These are phyloP conservation scores for Megathymus violae DNA, from an alignment of 1,140 invertebrate species.

Conservation along the genomic window DNA sequence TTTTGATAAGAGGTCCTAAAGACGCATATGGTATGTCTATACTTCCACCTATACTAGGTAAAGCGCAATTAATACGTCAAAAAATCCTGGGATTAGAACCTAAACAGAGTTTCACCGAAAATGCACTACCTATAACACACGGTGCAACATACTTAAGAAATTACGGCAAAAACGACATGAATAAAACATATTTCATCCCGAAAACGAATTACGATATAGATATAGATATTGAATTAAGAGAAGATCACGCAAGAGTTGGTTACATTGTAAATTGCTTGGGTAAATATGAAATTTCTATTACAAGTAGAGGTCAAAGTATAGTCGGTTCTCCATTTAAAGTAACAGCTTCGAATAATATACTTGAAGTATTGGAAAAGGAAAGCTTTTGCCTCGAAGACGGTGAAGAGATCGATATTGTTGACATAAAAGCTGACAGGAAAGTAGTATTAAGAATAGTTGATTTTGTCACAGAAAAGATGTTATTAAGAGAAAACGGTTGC, in stretches of 20 bases:
- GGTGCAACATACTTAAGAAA: constrained; percentile 70
- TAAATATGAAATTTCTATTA: constrained; percentile 79
- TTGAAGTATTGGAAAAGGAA: constrained; percentile 65
- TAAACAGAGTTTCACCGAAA: constrained; percentile 65
- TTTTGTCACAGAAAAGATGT: constrained; percentile 84
- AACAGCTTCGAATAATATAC: constrained; percentile 68
- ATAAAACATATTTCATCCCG: constrained; percentile 76
- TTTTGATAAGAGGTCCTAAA: constrained; percentile 78
- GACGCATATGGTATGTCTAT: constrained; percentile 74
- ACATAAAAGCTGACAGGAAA: constrained; percentile 76
- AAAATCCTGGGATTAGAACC: constrained; percentile 69
- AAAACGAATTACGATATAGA: constrained; percentile 79
- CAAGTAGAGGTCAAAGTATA: constrained; percentile 76
- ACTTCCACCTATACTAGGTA: constrained; percentile 74
- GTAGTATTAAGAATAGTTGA: constrained; percentile 81
- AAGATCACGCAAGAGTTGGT: constrained; percentile 70
- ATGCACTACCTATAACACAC: constrained; percentile 68
- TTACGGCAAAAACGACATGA: constrained; percentile 76
- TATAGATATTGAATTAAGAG: constrained; percentile 62
- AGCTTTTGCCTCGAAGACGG: constrained; percentile 74
- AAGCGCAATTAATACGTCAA: constrained; percentile 75
- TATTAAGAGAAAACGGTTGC: constrained; percentile 79
- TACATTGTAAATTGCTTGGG: constrained; percentile 74
- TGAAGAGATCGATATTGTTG: constrained; percentile 76
- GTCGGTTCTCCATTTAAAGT: constrained; percentile 80